A percentile compares a stretch with the other conserved stretches of the same genome.
Evolutionary conservation across 1,140 invertebrate genomes (phyloP).

Genomic region (Drosophila melanogaster): Release_6_plus_ISO1_MT NT_033777.3:29198501-29199000

Average conservation of each 20-base stretch:
- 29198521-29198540: conserved; percentile 68
- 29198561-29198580: conserved; percentile 46
- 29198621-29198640: conserved; percentile 51
- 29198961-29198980: conserved; percentile 24
- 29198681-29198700: conserved; percentile 12
- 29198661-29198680: conserved; percentile 40
- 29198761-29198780: conserved; percentile 13
- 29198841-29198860: conserved; percentile 7
- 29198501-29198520: conserved; percentile 66
- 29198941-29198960: conserved; percentile 23
- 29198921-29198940: conserved; percentile 6
- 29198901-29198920: too few species aligned
- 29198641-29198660: conserved; percentile 30
- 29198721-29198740: conserved; percentile 12
- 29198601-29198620: conserved; percentile 20
- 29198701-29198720: conserved; percentile 5
- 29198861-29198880: too few species aligned
- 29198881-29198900: too few species aligned
- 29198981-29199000: conserved; percentile 56
- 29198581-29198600: conserved; percentile 24
- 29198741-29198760: conserved; percentile 38
- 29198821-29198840: conserved; percentile 4
- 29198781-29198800: conserved; percentile 24
- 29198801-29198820: conserved; percentile 1
- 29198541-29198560: conserved; percentile 25